Evolutionary conservation across 2,888 invertebrate genomes (phyloP), one percentile per base, ranked within the genome.

Genomic region (Zonitis immaculata): DNA sequence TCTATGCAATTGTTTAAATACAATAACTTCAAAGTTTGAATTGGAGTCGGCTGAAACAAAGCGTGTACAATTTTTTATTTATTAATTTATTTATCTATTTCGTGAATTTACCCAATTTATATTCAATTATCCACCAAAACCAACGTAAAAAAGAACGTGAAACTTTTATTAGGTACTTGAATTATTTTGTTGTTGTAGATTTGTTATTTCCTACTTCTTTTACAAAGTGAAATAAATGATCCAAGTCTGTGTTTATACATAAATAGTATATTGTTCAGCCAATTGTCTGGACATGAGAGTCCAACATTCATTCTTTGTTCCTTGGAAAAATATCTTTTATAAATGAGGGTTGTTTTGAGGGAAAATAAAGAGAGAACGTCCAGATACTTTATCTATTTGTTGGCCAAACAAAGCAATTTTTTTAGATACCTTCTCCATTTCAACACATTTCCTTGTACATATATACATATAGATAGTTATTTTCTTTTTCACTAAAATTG

Each of bases 251-350:
- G 54, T 54, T 57, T 57, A 49, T 53, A 57, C 57, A 57, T 57
- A 54, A 57, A 52, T 44, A 52, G 49, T 48, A 45, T 57, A 54
- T 54, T 57, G 57, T 57, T 51, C 53, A 9, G 18, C 18, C 49
- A 50, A 48, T 44, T 46, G 52, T 57, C 54, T 57, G 57, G 52
- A 51, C 57, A 57, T 52, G 57, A 54, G 51, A 54, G 54, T 3
- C 39, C 50, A 44, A 54, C 51, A 57, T 57, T 48, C 47, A 48
- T 49, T n/a, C 39, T 39, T n/a, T n/a, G n/a, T n/a, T n/a, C n/a
- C 20, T 18, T n/a, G 11, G 18, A 39, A 20, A 42, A 25, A 35
- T 32, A 48, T 49, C 26, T 27, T 47, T 47, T 47, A 22, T 47
- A 42, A 35, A 35, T 47, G 32, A 35, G 35, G 12, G 39, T 35